A percentile compares a stretch with the other conserved stretches of the same genome.
These are phyloP conservation scores for Nipponia nippon DNA, from an alignment of 2,113 vertebrate species.

Conservation along the genomic window DNA sequence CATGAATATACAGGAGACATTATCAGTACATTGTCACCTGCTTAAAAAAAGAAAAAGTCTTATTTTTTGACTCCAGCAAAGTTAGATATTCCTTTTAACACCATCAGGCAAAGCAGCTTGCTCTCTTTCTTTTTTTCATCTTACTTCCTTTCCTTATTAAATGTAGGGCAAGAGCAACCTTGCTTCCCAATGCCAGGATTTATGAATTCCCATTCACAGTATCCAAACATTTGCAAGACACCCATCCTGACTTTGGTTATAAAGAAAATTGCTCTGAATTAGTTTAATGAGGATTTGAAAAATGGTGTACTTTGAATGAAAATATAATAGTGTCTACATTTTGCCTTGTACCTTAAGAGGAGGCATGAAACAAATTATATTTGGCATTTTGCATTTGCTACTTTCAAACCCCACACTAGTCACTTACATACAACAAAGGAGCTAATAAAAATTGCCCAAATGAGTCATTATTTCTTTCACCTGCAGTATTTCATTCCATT, in stretches of 20 bases:
- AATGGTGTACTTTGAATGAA: conserved; percentile 15
- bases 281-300: conserved; percentile 30
- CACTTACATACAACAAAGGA: not conserved
- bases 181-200: conserved; percentile 30
- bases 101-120: not conserved
- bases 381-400: not conserved
- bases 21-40: not conserved
- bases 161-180: not conserved
- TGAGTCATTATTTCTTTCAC: not conserved
- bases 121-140: not conserved
- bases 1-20: not conserved
- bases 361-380: not conserved
- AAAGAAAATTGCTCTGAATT: not conserved
- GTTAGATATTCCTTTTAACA: not conserved
- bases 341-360: not conserved
- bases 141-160: not conserved
- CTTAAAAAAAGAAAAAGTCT: not conserved
- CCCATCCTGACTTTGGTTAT: conserved; percentile 11
- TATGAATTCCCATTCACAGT: conserved; percentile 7
- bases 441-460: not conserved
- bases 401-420: not conserved
- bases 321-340: conserved; percentile 8
- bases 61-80: not conserved
- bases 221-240: conserved; percentile 25
- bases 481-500: not conserved